Percentiles rank a stretch among this genome's conserved stretches.
Evolutionary conservation across 2,888 invertebrate species (phyloP).

Genomic region (Callinectes sapidus): DNA sequence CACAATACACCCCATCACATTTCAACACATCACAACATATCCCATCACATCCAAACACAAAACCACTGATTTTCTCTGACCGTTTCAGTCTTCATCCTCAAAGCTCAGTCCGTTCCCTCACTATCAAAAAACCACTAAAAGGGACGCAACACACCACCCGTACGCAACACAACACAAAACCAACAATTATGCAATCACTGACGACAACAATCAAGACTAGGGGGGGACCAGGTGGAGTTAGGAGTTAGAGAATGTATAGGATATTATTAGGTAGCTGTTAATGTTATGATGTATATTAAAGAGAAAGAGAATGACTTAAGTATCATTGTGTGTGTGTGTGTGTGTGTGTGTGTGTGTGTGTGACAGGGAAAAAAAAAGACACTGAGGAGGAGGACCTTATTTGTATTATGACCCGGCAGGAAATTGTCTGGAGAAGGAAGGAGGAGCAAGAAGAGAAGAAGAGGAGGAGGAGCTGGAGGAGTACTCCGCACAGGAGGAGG

Average conservation of each 20-base stretch:
- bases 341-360: slow-evolving; percentile 10
- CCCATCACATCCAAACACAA: background rate
- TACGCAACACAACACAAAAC: background rate
- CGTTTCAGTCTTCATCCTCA: background rate
- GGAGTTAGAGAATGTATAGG: too few species aligned
- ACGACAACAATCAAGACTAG: too few species aligned
- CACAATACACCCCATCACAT: background rate
- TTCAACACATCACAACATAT: background rate
- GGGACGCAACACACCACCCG: background rate
- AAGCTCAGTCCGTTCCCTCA: too few species aligned
- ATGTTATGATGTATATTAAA: background rate
- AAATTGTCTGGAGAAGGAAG: slow-evolving; percentile 10
- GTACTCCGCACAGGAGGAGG: too few species aligned
- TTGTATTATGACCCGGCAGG: slow-evolving; percentile 18
- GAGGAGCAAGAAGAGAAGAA: background rate
- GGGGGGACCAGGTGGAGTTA: background rate
- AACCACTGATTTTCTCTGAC: background rate
- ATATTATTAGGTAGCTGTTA: background rate
- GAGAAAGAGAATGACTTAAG: background rate
- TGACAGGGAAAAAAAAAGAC: too few species aligned
- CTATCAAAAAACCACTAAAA: too few species aligned
- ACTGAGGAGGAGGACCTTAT: background rate
- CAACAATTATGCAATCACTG: too few species aligned
- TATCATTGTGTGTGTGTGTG: slow-evolving; percentile 5
- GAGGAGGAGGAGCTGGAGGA: background rate